Evolutionary conservation across 2,113 vertebrate genomes (phyloP), one percentile per base, ranked within the genome.

Genomic region (Salvelinus namaycush): DNA sequence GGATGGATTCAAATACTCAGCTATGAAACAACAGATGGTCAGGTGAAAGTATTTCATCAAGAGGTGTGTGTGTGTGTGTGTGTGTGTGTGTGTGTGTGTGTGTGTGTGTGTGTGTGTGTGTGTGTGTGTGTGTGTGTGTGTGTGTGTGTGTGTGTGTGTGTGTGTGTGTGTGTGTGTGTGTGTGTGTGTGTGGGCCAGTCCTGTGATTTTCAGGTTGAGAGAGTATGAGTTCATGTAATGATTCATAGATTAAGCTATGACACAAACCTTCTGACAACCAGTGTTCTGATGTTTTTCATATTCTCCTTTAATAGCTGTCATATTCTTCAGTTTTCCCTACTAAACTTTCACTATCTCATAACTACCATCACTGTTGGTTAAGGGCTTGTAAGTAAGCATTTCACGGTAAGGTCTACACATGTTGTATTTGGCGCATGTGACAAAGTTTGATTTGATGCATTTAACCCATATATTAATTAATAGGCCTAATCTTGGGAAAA

Each of bases 11-110:
- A 44, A 44, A 44, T 44, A 44, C 39, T 34, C 31, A 31, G 72
- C 74, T 64, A 76, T 73, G 79, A 82, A 82, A 54, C 81, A 73
- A 72, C 77, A 79, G 73, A 77, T 76, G 76, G 79, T 57, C 16
- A 20, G 16, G 54, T 73, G 11, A 5, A 8, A 73, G 24, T 27
- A 9, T 60, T 79, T 49, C 48, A 73, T 60, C 39, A 44, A 44
- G 44, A 44, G 39, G 39, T 44, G 8, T 44, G 39, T 9, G 39
- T 44, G 39, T 9, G 39, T 44, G 54, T 67, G 44, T 44, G 34
- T 73, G 26, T 73, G 64, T 57, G 9, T 39, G 29, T 31, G 29
- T 31, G 29, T 31, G 29, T 31, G 29, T 31, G 29, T 31, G 27
- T 27, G 27, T 27, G 29, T 31, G 29, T 31, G 29, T 31, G 29